phyloP scores from a whole-genome alignment of 2,888 invertebrate genomes.

The Morpho achilles region DNA sequence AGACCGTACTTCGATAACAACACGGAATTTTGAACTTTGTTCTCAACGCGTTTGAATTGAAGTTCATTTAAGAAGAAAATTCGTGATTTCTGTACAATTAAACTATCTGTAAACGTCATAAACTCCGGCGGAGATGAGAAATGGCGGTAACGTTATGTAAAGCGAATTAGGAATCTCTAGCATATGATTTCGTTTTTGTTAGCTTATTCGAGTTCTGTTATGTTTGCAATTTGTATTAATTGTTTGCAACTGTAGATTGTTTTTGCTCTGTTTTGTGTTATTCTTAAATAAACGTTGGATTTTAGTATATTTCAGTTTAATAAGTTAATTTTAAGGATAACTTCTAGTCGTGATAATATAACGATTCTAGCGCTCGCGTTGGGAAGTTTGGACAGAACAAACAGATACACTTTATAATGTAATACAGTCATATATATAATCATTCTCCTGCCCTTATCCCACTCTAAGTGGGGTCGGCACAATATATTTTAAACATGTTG shows the following conservation, averaged over 20 bases:
- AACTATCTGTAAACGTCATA: slow-evolving; percentile 18
- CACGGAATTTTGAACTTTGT: slow-evolving; percentile 11
- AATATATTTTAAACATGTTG: too few species aligned
- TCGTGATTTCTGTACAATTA: slow-evolving; percentile 28
- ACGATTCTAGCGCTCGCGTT: too few species aligned
- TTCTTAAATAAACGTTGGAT: too few species aligned
- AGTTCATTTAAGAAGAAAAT: background rate
- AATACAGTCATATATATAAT: too few species aligned
- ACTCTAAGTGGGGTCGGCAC: too few species aligned
- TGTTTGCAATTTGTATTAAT: background rate
- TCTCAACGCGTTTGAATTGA: background rate
- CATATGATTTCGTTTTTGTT: slow-evolving; percentile 9
- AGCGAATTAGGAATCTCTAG: slow-evolving; percentile 14
- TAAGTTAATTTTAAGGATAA: too few species aligned
- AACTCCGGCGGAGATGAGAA: slow-evolving; percentile 24
- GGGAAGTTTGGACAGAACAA: too few species aligned
- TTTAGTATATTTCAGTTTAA: too few species aligned
- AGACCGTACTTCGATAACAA: background rate
- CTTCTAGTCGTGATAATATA: too few species aligned
- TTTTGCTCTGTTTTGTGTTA: background rate
- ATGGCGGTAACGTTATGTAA: slow-evolving; percentile 23
- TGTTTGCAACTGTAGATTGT: background rate
- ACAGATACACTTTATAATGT: too few species aligned
- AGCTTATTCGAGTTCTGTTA: slow-evolving; percentile 4
- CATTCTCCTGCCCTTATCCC: too few species aligned